Evolutionary conservation across 2,797 vertebrate species (phyloP).

Genomic region (Allobates femoralis): DNA sequence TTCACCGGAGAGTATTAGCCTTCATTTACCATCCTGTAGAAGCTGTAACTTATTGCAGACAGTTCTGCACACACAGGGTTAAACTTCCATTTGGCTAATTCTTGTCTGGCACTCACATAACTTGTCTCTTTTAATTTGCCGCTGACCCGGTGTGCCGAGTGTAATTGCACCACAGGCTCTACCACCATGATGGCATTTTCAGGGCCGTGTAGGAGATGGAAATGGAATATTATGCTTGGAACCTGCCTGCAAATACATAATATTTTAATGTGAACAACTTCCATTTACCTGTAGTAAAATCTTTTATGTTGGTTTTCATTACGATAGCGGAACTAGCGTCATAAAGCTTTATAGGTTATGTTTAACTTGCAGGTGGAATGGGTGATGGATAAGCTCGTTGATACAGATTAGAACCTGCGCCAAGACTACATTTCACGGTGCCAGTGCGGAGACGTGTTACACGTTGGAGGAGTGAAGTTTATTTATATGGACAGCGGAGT

Average conservation of each 20-base stretch:
- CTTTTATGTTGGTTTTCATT: slow-evolving; percentile 47
- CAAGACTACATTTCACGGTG: slow-evolving; percentile 35
- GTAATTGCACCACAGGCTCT: slow-evolving; percentile 9
- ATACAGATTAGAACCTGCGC: slow-evolving; percentile 30
- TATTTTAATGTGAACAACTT: slow-evolving; percentile 44
- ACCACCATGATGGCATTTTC: slow-evolving; percentile 12
- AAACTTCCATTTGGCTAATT: not conserved
- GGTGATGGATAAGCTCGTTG: slow-evolving; percentile 39
- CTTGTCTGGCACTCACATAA: not conserved
- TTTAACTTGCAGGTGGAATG: slow-evolving; percentile 40
- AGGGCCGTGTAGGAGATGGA: slow-evolving; percentile 10
- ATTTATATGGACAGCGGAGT: slow-evolving; percentile 9
- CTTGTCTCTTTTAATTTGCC: not conserved
- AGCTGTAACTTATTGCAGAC: too few relatives aligned
- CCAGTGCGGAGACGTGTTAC: slow-evolving; percentile 13
- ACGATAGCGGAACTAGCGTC: slow-evolving; percentile 34
- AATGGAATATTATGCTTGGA: slow-evolving; percentile 38
- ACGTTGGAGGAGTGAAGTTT: not conserved
- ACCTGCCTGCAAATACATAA: slow-evolving; percentile 24
- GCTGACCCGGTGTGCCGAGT: not conserved
- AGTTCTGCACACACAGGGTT: not conserved
- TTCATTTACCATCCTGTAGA: too few relatives aligned
- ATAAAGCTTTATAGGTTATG: slow-evolving; percentile 51
- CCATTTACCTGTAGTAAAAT: slow-evolving; percentile 52
- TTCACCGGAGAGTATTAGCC: too few relatives aligned